Conservation (phyloP, 2,113 vertebrate species). For the Epinephelus lanceolatus region DNA sequence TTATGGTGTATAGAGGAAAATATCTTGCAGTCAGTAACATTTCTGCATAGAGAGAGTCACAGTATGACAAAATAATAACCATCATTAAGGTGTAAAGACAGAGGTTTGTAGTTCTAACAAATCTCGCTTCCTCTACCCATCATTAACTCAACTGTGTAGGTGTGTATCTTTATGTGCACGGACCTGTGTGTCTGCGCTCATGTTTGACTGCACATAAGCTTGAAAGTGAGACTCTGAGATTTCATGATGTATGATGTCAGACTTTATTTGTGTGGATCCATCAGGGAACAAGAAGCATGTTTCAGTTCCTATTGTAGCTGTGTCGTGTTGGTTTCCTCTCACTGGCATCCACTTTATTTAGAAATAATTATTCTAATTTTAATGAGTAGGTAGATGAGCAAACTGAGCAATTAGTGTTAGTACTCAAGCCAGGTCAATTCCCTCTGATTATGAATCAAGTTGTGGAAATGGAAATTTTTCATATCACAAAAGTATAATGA, state of each 20-base stretch:
- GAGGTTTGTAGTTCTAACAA: constrained; percentile 67
- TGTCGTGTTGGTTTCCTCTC: neutral
- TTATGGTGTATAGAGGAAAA: constrained; percentile 68
- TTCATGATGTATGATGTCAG: neutral
- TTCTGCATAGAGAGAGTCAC: constrained; percentile 66
- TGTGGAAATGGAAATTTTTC: neutral
- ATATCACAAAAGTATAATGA: neutral
- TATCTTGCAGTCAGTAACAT: constrained; percentile 66
- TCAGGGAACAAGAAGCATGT: neutral
- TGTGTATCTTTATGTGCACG: constrained; percentile 40
- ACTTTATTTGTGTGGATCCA: neutral
- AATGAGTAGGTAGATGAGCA: neutral
- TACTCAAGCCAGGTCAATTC: constrained; percentile 3
- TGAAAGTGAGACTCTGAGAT: constrained; percentile 8
- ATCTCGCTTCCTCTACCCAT: constrained; percentile 63
- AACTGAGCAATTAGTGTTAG: neutral
- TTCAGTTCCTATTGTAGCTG: neutral
- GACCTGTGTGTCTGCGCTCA: constrained; percentile 1
- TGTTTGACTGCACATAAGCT: neutral
- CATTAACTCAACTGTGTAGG: constrained; percentile 62
- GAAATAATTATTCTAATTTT: neutral
- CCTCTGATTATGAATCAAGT: neutral
- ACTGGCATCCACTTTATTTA: neutral
- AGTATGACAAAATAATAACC: constrained; percentile 79
- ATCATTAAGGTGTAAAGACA: constrained; percentile 74